Percentiles rank a stretch among this genome's conserved stretches.
Conservation (phyloP, 1,140 invertebrate species). For the Aporrectodea caliginosa region DNA sequence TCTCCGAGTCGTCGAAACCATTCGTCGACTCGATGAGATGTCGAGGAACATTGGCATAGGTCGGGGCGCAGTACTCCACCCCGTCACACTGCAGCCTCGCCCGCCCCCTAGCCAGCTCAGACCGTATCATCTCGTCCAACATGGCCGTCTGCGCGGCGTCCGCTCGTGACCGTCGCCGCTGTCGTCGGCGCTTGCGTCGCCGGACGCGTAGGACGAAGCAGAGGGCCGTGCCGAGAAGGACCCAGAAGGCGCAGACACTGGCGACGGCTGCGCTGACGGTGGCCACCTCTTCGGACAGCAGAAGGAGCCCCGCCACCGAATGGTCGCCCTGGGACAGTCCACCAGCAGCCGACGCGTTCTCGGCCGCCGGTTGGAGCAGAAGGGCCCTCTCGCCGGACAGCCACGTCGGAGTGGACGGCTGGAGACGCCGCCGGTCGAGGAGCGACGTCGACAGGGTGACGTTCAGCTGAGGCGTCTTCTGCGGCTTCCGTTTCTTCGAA, state of each 20-base stretch:
- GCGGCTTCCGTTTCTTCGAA: neutral
- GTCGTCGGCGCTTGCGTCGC: neutral
- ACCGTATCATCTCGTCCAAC: neutral
- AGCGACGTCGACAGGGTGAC: neutral
- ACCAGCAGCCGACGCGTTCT: neutral
- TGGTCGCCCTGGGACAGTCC: neutral
- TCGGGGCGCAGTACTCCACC: neutral
- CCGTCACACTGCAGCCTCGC: neutral
- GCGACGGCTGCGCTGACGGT: neutral
- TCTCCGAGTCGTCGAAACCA: neutral
- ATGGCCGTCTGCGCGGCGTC: neutral
- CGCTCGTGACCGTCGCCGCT: neutral
- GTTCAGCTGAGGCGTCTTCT: neutral
- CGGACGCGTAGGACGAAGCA: neutral
- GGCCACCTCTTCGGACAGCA: conserved; percentile 1
- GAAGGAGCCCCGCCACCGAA: neutral
- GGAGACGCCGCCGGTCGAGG: neutral
- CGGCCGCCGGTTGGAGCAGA: neutral
- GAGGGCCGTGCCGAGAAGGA: neutral
- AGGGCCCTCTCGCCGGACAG: neutral
- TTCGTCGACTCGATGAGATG: neutral
- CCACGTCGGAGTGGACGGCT: no score
- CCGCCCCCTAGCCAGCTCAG: neutral
- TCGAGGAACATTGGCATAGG: neutral
- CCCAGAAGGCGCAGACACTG: neutral